These are phyloP conservation scores for Cyclargus thomasi DNA, from an alignment of 1,140 invertebrate genomes.

Conservation along the genomic window DNA sequence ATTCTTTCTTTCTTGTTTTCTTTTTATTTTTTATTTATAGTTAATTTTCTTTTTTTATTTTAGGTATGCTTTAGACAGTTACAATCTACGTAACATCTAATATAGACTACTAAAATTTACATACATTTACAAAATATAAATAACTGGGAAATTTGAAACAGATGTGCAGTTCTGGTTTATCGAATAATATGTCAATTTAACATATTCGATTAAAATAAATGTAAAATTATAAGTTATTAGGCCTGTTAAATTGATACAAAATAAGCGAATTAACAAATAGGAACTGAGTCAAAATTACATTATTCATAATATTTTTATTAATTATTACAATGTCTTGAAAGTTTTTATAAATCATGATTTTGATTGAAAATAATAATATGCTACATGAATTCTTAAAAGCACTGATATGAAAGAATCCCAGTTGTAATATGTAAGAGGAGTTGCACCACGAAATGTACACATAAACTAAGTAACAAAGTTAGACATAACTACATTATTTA, in stretches of 20 bases:
- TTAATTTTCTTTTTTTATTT: slow-evolving; percentile 50
- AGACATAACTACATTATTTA: slow-evolving; percentile 57
- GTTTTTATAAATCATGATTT: background rate
- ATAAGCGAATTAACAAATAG: slow-evolving; percentile 10
- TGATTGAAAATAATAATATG: background rate
- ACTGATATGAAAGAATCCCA: slow-evolving; percentile 36
- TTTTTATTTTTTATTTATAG: slow-evolving; percentile 47
- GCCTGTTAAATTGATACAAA: slow-evolving; percentile 12
- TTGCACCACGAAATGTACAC: slow-evolving; percentile 43
- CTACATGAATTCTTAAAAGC: slow-evolving; percentile 15
- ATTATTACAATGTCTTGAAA: slow-evolving; percentile 6
- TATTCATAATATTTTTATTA: slow-evolving; percentile 17
- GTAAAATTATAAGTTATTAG: slow-evolving; percentile 8
- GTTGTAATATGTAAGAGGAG: slow-evolving; percentile 38
- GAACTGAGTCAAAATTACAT: slow-evolving; percentile 25
- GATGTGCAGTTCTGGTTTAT: slow-evolving; percentile 19
- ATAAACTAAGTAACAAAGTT: slow-evolving; percentile 44
- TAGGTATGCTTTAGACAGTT: slow-evolving; percentile 57
- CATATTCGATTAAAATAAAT: background rate
- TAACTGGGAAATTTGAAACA: slow-evolving; percentile 47
- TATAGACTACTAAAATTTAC: slow-evolving; percentile 67
- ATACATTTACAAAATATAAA: slow-evolving; percentile 63
- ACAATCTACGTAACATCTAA: slow-evolving; percentile 72
- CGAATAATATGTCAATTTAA: slow-evolving; percentile 9
- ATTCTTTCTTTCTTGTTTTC: slow-evolving; percentile 57